These are phyloP conservation scores for Erebia aethiops DNA, from an alignment of 2,888 invertebrate genomes.

Conservation along the genomic window DNA sequence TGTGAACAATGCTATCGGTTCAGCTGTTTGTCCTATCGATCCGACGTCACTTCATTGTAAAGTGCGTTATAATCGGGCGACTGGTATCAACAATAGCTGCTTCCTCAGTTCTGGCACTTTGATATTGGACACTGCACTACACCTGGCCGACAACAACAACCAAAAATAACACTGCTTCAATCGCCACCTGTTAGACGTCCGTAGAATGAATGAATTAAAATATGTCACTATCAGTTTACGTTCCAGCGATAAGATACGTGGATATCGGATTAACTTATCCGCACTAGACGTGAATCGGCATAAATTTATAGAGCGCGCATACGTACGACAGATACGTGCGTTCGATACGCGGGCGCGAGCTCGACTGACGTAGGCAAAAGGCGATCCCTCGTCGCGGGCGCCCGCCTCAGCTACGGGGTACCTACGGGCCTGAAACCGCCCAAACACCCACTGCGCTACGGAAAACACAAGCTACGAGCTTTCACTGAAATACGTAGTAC, in stretches of 20 bases:
- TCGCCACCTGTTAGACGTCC: slow-evolving; percentile 64
- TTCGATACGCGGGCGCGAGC: slow-evolving; percentile 53
- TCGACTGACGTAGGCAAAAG: slow-evolving; percentile 70
- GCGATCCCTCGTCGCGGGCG: slow-evolving; percentile 48
- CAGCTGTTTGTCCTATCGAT: slow-evolving; percentile 73
- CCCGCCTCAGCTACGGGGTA: slow-evolving; percentile 57
- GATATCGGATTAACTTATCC: slow-evolving; percentile 40
- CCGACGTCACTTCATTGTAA: slow-evolving; percentile 54
- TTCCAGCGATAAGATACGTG: slow-evolving; percentile 42
- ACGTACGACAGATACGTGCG: slow-evolving; percentile 47
- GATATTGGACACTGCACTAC: slow-evolving; percentile 60
- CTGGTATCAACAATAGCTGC: slow-evolving; percentile 53
- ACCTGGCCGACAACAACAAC: slow-evolving; percentile 55
- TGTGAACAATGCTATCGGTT: slow-evolving; percentile 61
- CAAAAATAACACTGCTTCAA: slow-evolving; percentile 65
- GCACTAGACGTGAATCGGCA: slow-evolving; percentile 47
- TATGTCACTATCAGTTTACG: slow-evolving; percentile 44
- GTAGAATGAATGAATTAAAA: slow-evolving; percentile 23
- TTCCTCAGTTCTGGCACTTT: slow-evolving; percentile 56
- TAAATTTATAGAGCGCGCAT: slow-evolving; percentile 42
- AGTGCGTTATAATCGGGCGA: slow-evolving; percentile 46
- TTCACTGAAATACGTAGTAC: slow-evolving; percentile 36
- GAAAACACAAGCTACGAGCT: slow-evolving; percentile 66
- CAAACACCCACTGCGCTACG: slow-evolving; percentile 75
- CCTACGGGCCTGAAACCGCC: slow-evolving; percentile 69